These are phyloP conservation scores for Lordiphosa andalusiaca DNA, from an alignment of 2,888 invertebrate genomes.

Conservation along the genomic window DNA sequence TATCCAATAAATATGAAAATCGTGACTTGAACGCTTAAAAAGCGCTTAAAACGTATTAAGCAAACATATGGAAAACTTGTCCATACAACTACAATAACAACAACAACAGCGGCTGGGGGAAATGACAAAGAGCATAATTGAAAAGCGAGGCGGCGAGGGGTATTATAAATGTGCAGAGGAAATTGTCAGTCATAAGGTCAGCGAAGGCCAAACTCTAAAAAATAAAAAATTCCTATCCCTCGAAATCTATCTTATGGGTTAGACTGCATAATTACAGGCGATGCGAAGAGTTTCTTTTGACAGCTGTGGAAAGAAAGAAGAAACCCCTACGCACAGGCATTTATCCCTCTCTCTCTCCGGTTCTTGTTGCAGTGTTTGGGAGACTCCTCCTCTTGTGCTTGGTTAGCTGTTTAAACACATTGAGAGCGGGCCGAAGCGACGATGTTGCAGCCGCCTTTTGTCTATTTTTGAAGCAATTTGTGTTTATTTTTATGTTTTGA, in stretches of 20 bases:
- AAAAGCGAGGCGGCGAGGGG: slow-evolving; percentile 43
- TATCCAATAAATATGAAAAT: slow-evolving; percentile 69
- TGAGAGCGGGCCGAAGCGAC: slow-evolving; percentile 1
- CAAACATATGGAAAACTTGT: slow-evolving; percentile 72
- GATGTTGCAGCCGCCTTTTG: slow-evolving; percentile 37
- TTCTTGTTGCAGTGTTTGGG: not conserved
- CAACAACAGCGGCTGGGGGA: slow-evolving; percentile 12
- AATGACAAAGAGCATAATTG: slow-evolving; percentile 69
- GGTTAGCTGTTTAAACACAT: slow-evolving; percentile 67
- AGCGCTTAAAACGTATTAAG: slow-evolving; percentile 73
- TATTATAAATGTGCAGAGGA: slow-evolving; percentile 61
- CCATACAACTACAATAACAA: slow-evolving; percentile 24
- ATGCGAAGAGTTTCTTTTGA: slow-evolving; percentile 43
- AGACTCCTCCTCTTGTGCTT: slow-evolving; percentile 29
- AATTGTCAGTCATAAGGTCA: slow-evolving; percentile 74
- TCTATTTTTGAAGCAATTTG: slow-evolving; percentile 69
- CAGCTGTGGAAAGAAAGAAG: slow-evolving; percentile 53
- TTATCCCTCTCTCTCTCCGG: slow-evolving; percentile 15
- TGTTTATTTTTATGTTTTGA: slow-evolving; percentile 76
- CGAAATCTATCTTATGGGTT: slow-evolving; percentile 24
- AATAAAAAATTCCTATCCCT: slow-evolving; percentile 32
- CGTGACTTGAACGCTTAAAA: slow-evolving; percentile 77
- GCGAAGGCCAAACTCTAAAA: slow-evolving; percentile 37
- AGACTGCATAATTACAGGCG: slow-evolving; percentile 47
- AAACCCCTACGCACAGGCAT: slow-evolving; percentile 69